These are phyloP conservation scores for Stomatorhinus ivindoensis DNA, from an alignment of 2,113 vertebrate genomes.

Conservation along the genomic window DNA sequence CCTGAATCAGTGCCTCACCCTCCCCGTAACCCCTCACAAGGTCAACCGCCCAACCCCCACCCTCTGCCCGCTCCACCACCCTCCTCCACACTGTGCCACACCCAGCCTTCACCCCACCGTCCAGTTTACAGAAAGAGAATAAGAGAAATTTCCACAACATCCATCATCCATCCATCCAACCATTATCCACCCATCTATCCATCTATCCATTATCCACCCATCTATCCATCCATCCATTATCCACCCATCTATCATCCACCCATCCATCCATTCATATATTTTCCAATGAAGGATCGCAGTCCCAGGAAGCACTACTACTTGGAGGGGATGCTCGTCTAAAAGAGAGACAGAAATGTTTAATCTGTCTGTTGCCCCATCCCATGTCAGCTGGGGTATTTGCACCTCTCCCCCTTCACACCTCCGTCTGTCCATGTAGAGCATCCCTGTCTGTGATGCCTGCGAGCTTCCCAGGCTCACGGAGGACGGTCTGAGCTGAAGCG, in stretches of 20 bases:
- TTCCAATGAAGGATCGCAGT: not conserved
- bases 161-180: not conserved
- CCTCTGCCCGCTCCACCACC: not conserved
- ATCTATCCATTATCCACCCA: too few species aligned
- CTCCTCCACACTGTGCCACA: not conserved
- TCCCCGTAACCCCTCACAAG: not conserved
- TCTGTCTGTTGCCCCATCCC: not conserved
- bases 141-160: not conserved
- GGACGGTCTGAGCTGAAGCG: not conserved
- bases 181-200: not conserved
- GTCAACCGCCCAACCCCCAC: not conserved
- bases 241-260: not conserved
- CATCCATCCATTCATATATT: not conserved
- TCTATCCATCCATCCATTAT: not conserved
- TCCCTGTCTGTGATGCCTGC: not conserved
- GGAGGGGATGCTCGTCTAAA: not conserved
- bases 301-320: not conserved
- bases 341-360: too few species aligned
- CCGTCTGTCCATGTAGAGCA: not conserved
- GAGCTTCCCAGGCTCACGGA: not conserved
- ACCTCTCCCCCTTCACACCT: not conserved
- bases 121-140: not conserved
- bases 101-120: not conserved
- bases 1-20: not conserved
- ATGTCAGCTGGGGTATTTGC: not conserved